Conservation (phyloP, 1,140 invertebrate species). For the Camponotus pennsylvanicus region DNA sequence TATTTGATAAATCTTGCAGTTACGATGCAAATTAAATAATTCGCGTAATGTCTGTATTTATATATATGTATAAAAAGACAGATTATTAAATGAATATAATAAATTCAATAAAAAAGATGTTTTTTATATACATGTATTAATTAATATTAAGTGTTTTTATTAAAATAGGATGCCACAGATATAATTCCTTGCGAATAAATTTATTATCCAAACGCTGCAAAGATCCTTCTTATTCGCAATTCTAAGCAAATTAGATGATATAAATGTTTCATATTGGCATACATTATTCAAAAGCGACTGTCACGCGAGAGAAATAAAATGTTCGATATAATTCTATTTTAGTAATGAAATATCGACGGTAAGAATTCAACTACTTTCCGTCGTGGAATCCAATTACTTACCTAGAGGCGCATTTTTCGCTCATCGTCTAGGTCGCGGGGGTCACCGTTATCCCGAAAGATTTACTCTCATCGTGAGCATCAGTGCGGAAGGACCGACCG, state of each 20-base stretch:
- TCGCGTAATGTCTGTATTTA: too few species aligned
- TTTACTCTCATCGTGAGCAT: constrained; percentile 52
- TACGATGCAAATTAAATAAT: not conserved
- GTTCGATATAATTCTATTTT: constrained; percentile 48
- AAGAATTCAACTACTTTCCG: constrained; percentile 53
- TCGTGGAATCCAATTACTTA: constrained; percentile 56
- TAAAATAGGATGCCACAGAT: not conserved
- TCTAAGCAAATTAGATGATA: constrained; percentile 8
- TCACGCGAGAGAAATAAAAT: constrained; percentile 13
- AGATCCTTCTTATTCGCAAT: not conserved
- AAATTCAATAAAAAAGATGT: not conserved
- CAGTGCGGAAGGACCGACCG: constrained; percentile 41
- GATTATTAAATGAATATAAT: not conserved
- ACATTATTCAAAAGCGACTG: constrained; percentile 12
- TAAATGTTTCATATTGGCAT: not conserved
- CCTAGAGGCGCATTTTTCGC: constrained; percentile 24
- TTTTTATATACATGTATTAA: too few species aligned
- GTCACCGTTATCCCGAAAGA: constrained; percentile 57
- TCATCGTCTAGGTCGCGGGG: constrained; percentile 35
- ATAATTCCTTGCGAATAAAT: too few species aligned
- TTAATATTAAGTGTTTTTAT: not conserved
- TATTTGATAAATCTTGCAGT: not conserved
- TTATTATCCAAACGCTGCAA: not conserved
- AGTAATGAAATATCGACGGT: constrained; percentile 55
- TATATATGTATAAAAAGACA: not conserved